Conservation (phyloP, 2,113 vertebrate genomes). For the Paramisgurnus dabryanus region DNA sequence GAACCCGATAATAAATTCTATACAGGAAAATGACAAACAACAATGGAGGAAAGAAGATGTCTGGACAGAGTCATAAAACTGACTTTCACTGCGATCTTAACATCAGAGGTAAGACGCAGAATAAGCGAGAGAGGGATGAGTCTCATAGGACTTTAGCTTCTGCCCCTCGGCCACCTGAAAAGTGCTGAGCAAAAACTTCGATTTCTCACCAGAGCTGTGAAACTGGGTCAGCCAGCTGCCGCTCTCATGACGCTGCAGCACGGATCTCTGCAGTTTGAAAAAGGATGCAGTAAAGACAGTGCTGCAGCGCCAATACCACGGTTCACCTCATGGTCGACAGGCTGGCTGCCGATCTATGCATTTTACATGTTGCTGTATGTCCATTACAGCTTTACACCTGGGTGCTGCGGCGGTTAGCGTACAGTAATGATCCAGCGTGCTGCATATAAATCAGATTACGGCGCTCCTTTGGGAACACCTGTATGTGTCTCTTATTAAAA, state of each 20-base stretch:
- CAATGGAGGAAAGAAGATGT: not conserved
- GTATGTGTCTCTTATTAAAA: slow-evolving; percentile 58
- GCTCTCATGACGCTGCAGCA: slow-evolving; percentile 19
- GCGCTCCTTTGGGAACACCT: slow-evolving; percentile 51
- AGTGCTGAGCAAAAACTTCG: slow-evolving; percentile 38
- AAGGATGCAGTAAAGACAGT: not conserved
- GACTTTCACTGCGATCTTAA: not conserved
- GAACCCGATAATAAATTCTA: not conserved
- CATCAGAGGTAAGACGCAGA: not conserved
- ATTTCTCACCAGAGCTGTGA: slow-evolving; percentile 36
- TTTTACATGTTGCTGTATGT: slow-evolving; percentile 1
- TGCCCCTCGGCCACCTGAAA: slow-evolving; percentile 48
- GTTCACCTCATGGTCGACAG: not conserved
- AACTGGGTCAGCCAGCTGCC: slow-evolving; percentile 70
- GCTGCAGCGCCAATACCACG: not conserved
- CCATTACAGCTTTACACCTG: slow-evolving; percentile 44
- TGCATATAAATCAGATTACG: slow-evolving; percentile 67
- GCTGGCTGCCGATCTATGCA: not conserved
- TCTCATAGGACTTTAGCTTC: slow-evolving; percentile 15
- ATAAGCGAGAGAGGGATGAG: not conserved
- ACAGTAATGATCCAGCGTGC: slow-evolving; percentile 58
- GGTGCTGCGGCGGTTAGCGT: slow-evolving; percentile 51
- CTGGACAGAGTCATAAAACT: not conserved
- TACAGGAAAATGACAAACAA: slow-evolving; percentile 1
- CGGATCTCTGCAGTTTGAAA: not conserved